A percentile compares a stretch with the other conserved stretches of the same genome.
Conservation (phyloP, 2,888 invertebrate genomes). For the Salticus scenicus region DNA sequence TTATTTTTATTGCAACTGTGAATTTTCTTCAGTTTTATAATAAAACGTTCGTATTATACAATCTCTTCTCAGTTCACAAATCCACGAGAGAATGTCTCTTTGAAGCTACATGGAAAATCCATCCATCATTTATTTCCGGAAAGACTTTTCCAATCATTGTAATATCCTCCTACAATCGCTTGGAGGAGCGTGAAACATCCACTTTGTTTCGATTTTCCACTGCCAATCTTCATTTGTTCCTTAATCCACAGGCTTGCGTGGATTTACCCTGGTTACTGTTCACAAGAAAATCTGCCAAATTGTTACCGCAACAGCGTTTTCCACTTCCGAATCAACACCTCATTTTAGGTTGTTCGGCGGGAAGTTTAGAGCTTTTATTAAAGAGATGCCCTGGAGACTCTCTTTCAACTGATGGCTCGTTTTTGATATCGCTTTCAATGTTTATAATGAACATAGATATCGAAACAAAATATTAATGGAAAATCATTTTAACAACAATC, state of each 20-base stretch:
- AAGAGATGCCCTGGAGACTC: too few relatives aligned
- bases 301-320: constrained; percentile 47
- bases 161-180: constrained; percentile 15
- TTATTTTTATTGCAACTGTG: too few relatives aligned
- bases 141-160: neutral
- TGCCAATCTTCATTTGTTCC: constrained; percentile 69
- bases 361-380: too few relatives aligned
- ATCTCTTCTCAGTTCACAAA: too few relatives aligned
- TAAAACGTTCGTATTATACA: too few relatives aligned
- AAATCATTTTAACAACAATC: too few relatives aligned
- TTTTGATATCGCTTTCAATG: too few relatives aligned
- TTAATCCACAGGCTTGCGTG: constrained; percentile 30
- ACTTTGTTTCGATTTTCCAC: constrained; percentile 61
- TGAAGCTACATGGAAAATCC: neutral
- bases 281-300: constrained; percentile 31
- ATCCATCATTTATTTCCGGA: constrained; percentile 3
- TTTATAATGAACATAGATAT: too few relatives aligned
- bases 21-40: too few relatives aligned
- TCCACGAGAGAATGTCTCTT: neutral
- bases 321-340: constrained; percentile 41
- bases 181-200: constrained; percentile 39
- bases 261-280: constrained; percentile 12
- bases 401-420: too few relatives aligned
- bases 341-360: neutral
- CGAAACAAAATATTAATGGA: too few relatives aligned